phyloP scores from a whole-genome alignment of 2,888 invertebrate genomes.

The Ichneumoninae sp. region DNA sequence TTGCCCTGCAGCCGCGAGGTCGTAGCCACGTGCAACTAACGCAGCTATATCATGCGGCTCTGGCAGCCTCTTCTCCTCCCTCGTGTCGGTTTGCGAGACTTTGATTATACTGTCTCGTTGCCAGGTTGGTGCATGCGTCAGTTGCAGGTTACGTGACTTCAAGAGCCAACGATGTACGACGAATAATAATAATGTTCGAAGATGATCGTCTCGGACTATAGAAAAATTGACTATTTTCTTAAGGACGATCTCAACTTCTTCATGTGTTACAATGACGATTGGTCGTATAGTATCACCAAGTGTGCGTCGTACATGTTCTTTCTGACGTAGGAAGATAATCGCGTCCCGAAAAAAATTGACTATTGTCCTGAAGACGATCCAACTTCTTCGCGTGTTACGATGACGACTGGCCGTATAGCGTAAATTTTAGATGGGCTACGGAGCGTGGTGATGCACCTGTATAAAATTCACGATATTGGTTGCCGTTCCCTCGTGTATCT shows the following conservation, averaged over 20 bases:
- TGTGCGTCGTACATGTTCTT: too few relatives aligned
- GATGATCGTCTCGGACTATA: too few relatives aligned
- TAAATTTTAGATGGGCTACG: too few relatives aligned
- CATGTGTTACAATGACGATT: background rate
- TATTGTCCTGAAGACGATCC: background rate
- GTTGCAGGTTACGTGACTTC: background rate
- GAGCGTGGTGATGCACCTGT: too few relatives aligned
- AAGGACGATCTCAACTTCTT: background rate
- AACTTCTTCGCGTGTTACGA: background rate
- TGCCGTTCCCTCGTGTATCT: too few relatives aligned
- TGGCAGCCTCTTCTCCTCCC: background rate
- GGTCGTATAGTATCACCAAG: too few relatives aligned
- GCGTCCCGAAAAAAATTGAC: too few relatives aligned
- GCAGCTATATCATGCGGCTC: conserved; percentile 9
- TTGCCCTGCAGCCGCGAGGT: background rate
- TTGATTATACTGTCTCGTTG: background rate
- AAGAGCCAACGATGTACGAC: background rate
- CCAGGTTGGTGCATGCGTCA: background rate
- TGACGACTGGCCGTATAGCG: too few relatives aligned
- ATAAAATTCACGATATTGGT: too few relatives aligned
- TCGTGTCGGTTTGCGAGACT: background rate
- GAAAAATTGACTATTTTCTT: too few relatives aligned
- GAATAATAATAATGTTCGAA: background rate
- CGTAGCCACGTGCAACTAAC: background rate
- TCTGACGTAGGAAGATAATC: too few relatives aligned